Base-by-base conservation (phyloP, 2,797 vertebrate genomes). In the Botia almorhae region DNA sequence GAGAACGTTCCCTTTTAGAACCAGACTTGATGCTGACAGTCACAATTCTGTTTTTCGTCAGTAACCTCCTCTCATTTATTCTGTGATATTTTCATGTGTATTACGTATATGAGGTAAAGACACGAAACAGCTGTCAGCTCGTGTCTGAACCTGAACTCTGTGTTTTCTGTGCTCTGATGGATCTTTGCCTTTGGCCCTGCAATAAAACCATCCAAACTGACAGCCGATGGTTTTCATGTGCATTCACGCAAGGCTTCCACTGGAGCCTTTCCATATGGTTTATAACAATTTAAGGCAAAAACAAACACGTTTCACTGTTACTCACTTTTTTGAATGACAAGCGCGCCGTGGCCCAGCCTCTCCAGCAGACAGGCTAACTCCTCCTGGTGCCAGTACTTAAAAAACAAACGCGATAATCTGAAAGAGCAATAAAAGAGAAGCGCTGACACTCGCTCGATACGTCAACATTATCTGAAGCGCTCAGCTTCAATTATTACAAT, bases 381-480 rank as follows among this genome's bases (percentile, higher is more conserved):
- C 1, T 93, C 93, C 81, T 94, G 92, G 80, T 95, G 94, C 93
- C 93, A 93, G 63, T 94, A 93, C 61, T 94, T 95, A 81, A 94
- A 94, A 86, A 95, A 94, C 81, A 95, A 89, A 1, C 90, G 88
- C 4, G 91, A 89, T 7, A 90, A 91, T 43, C 94, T 95, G 72
- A 80, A 78, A 61, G 11, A 78, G 7, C 68, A 79, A 74, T 39
- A 69, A 8, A 71, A 43, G 53, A 55, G 10, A 19, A 14, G 43
- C 43, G 48, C 39, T 74, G 53, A 50, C 56, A 74, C 50, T 14
- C 50, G 69, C 56, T 12, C 2, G 7, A 46, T 0, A 21, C 33
- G 29, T 29, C 29, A 29, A 29, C 4, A 4, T 29, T 29, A 29
- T 29, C 29, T 29, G 29, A 29, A 29, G 2, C 29, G 29, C 4